Percentiles rank a stretch among this genome's conserved stretches.
Evolutionary conservation across 2,113 vertebrate species (phyloP).

Genomic region (Grammomys dolichurus): DNA sequence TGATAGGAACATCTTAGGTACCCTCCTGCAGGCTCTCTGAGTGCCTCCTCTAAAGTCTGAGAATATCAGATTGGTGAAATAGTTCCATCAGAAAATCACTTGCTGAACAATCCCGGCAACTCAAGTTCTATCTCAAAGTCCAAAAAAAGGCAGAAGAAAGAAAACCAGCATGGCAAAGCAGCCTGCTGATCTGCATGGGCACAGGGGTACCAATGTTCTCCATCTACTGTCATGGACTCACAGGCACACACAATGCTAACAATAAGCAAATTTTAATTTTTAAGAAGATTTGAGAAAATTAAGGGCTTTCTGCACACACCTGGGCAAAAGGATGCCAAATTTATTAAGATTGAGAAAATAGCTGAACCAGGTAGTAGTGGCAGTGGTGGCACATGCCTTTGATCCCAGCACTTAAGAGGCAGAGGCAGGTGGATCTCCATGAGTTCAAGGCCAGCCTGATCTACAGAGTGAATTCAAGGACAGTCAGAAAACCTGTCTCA

Average conservation of each 20-base stretch:
- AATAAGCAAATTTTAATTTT: neutral
- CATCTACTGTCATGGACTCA: neutral
- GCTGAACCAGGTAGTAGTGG: neutral
- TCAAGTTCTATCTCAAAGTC: neutral
- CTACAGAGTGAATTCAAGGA: neutral
- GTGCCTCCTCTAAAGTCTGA: too few species aligned
- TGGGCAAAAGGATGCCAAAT: neutral
- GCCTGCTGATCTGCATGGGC: too few species aligned
- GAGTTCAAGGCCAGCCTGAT: neutral
- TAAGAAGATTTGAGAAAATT: neutral
- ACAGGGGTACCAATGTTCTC: neutral
- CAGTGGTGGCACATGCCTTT: neutral
- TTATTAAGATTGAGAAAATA: neutral
- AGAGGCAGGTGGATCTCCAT: neutral
- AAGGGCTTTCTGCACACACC: neutral
- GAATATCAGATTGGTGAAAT: neutral
- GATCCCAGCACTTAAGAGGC: neutral
- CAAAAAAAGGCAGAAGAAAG: neutral
- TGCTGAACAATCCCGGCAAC: neutral
- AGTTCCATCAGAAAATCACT: neutral
- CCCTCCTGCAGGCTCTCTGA: neutral
- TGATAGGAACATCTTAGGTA: neutral
- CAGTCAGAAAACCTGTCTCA: neutral
- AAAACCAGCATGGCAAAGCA: neutral
- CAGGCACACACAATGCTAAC: neutral